Percentiles rank a stretch among this genome's conserved stretches.
Conservation (phyloP, 2,797 vertebrate species). For the Paramormyrops hopkinsi region DNA sequence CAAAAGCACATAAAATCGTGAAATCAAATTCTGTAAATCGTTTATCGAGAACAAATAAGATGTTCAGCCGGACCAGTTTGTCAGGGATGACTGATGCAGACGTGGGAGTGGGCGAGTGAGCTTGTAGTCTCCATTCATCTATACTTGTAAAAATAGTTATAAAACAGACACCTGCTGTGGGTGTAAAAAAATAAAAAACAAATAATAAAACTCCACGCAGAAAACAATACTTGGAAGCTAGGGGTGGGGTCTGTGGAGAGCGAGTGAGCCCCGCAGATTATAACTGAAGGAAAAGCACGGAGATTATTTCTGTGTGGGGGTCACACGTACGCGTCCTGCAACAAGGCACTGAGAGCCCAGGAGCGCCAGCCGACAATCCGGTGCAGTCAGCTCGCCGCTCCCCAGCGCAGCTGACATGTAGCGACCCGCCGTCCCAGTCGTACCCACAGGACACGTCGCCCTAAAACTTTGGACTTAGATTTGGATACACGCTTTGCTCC, state of each 20-base stretch:
- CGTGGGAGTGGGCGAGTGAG: neutral
- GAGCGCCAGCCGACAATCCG: neutral
- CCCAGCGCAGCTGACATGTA: conserved; percentile 2
- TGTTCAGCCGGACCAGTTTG: neutral
- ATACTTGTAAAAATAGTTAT: neutral
- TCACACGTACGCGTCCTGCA: neutral
- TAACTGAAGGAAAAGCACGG: neutral
- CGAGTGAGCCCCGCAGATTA: neutral
- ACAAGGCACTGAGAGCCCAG: neutral
- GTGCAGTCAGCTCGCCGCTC: neutral
- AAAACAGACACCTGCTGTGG: neutral
- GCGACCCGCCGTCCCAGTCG: neutral
- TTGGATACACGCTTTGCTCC: neutral
- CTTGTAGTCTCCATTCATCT: neutral
- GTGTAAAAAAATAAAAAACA: neutral
- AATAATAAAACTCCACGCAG: neutral
- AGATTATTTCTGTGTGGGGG: conserved; percentile 5
- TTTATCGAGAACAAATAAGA: neutral
- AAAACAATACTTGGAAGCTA: neutral
- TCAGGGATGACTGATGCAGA: neutral
- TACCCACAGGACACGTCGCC: neutral
- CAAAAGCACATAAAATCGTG: neutral
- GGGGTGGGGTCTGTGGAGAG: conserved; percentile 3
- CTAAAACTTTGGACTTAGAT: conserved; percentile 4
- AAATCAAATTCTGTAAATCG: neutral